phyloP scores from a whole-genome alignment of 2,888 invertebrate species.

The Panorpa germanica region DNA sequence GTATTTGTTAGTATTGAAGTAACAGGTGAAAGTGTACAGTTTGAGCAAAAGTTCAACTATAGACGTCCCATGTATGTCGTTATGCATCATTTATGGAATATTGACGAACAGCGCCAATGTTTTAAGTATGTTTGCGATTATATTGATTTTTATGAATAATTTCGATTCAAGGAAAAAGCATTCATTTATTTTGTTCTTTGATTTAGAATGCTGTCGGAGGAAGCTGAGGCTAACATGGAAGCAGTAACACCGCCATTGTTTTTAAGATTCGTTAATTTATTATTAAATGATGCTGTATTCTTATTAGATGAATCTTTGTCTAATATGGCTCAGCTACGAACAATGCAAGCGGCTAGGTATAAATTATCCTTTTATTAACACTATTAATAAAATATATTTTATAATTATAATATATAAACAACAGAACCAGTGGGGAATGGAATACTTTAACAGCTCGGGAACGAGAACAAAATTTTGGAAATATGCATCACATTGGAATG shows the following conservation, averaged over 20 bases:
- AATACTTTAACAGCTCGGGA: conserved; percentile 44
- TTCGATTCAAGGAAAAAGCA: conserved; percentile 2
- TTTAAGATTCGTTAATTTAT: conserved; percentile 82
- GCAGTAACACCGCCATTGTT: conserved; percentile 81
- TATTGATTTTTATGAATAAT: not conserved
- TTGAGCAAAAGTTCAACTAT: conserved; percentile 95
- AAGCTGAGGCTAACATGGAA: conserved; percentile 78
- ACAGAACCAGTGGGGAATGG: conserved; percentile 60
- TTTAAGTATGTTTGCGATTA: conserved; percentile 52
- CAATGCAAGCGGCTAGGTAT: conserved; percentile 57
- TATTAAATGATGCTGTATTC: conserved; percentile 96
- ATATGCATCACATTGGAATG: conserved; percentile 60
- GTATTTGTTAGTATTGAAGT: conserved; percentile 97
- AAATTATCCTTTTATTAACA: conserved; percentile 10
- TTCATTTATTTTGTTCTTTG: conserved; percentile 9
- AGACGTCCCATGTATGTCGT: conserved; percentile 87
- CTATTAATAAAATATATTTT: conserved; percentile 5
- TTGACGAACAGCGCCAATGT: conserved; percentile 54
- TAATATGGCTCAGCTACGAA: conserved; percentile 75
- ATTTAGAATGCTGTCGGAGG: conserved; percentile 47
- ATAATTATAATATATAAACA: conserved; percentile 8
- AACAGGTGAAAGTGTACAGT: conserved; percentile 89
- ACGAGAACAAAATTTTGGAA: conserved; percentile 50
- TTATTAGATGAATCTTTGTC: conserved; percentile 79
- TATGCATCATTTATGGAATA: conserved; percentile 80